Conservation (phyloP, 2,888 invertebrate genomes). For the Hypsopygia costalis region DNA sequence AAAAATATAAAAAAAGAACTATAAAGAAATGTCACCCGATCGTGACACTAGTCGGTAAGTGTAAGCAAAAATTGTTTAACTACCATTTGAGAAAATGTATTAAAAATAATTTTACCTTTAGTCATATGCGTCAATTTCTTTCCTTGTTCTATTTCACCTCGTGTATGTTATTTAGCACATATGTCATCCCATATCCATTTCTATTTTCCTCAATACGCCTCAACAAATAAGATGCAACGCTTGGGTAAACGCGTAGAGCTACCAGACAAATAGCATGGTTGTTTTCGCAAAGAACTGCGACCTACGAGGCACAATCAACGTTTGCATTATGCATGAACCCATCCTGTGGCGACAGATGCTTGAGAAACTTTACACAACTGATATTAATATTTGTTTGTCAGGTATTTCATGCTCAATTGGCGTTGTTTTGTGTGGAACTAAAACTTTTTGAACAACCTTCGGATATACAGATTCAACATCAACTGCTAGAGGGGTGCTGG, state of each 20-base stretch:
- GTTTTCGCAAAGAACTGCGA: conserved; percentile 50
- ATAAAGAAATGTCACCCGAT: too few species aligned
- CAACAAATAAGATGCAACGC: too few species aligned
- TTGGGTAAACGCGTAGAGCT: background rate
- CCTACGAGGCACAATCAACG: conserved; percentile 66
- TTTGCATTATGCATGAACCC: conserved; percentile 76
- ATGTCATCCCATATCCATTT: background rate
- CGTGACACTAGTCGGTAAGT: too few species aligned
- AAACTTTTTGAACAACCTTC: background rate
- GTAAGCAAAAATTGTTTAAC: too few species aligned
- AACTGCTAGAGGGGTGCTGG: too few species aligned
- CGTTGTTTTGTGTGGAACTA: conserved; percentile 12
- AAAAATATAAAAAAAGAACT: too few species aligned
- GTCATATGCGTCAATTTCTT: too few species aligned
- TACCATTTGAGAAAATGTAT: too few species aligned
- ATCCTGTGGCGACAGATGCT: conserved; percentile 60
- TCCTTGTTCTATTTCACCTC: background rate
- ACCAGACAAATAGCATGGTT: background rate
- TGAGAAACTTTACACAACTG: conserved; percentile 37
- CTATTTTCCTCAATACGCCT: background rate
- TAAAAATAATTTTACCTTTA: too few species aligned
- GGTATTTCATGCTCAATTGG: conserved; percentile 29
- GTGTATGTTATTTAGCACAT: background rate
- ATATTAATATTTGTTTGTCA: conserved; percentile 59
- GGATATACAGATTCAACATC: too few species aligned